These are phyloP conservation scores for Sus cebifrons DNA, from an alignment of 2,797 vertebrate species.

Conservation along the genomic window DNA sequence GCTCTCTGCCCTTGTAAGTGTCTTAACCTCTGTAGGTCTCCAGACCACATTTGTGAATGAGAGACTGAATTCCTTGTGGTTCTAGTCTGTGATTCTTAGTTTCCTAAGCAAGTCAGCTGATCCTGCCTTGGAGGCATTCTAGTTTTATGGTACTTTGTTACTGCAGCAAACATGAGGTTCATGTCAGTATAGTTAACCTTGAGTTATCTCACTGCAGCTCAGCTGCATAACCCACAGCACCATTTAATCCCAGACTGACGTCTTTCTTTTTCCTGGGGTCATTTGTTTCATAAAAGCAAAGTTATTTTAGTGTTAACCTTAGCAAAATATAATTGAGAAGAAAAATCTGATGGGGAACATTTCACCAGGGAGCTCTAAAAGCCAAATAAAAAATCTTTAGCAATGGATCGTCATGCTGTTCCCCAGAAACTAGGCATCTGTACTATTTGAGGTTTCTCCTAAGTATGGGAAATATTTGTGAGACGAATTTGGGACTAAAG, in stretches of 20 bases:
- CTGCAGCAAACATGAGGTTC: background rate
- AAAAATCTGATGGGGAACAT: background rate
- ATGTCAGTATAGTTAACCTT: background rate
- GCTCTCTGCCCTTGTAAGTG: background rate
- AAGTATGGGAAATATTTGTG: background rate
- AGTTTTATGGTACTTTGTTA: background rate
- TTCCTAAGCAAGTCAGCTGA: background rate
- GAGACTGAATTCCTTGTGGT: background rate
- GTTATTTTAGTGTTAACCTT: conserved; percentile 57
- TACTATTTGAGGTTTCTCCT: background rate
- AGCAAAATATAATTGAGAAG: conserved; percentile 24
- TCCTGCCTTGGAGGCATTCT: background rate
- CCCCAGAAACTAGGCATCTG: background rate
- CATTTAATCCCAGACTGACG: background rate
- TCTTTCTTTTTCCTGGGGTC: background rate
- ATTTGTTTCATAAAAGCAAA: conserved; percentile 64
- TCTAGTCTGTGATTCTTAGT: background rate
- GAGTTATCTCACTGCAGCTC: background rate
- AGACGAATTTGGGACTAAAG: conserved; percentile 26
- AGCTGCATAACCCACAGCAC: background rate
- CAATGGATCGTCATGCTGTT: background rate
- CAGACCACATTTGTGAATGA: background rate
- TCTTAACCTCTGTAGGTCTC: background rate
- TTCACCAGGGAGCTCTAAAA: conserved; percentile 11
- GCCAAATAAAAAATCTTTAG: background rate